phyloP scores from a whole-genome alignment of 92 coral and sea anemone species.

The Zoanthus sociatus region DNA sequence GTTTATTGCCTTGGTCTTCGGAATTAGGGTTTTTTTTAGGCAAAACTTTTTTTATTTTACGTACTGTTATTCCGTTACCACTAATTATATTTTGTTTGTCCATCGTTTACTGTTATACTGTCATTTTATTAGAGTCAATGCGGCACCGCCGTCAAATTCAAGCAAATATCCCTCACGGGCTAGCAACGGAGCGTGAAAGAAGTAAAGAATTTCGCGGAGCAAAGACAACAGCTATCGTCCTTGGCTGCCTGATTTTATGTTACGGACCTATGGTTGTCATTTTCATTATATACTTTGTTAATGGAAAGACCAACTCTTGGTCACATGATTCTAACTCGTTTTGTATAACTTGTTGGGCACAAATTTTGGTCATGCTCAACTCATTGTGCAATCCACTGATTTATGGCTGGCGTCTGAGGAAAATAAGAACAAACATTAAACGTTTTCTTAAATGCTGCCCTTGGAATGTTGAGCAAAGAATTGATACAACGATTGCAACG shows the following conservation, averaged over 20 bases:
- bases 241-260: too few relatives aligned
- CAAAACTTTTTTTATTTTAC: background rate
- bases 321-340: background rate
- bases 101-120: background rate
- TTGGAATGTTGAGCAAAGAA: background rate
- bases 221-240: too few relatives aligned
- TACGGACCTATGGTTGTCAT: too few relatives aligned
- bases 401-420: background rate
- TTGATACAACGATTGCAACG: too few relatives aligned
- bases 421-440: background rate
- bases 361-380: background rate
- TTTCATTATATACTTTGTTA: too few relatives aligned
- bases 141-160: too few relatives aligned
- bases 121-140: background rate
- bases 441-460: slow-evolving; percentile 21
- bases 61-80: background rate
- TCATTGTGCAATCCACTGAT: background rate
- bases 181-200: background rate
- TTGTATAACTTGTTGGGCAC: slow-evolving; percentile 3
- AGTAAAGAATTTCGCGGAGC: background rate
- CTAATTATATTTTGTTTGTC: too few relatives aligned
- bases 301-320: background rate
- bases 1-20: too few relatives aligned
- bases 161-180: too few relatives aligned
- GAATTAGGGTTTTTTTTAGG: slow-evolving; percentile 12